Base-by-base conservation (phyloP, 2,797 vertebrate genomes). In the Nannoperca obscura region DNA sequence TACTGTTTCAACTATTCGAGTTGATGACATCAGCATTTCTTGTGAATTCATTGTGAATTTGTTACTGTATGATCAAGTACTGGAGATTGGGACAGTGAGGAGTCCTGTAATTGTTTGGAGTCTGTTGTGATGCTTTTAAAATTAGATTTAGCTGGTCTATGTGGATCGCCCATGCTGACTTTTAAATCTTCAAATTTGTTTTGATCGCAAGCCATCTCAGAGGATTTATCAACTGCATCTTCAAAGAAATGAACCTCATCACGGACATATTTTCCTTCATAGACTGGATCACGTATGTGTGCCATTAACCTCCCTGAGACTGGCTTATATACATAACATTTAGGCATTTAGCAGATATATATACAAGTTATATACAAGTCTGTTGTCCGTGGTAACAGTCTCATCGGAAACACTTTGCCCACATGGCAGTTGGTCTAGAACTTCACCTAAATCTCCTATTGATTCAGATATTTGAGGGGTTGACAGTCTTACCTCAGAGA, bases 211-310 rank as follows among this genome's bases (percentile, higher is more conserved):
- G 34, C 7, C 1, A 9, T 55, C 7, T 63, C 38, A 46, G 30
- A 40, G 2, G 3, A 63, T 53, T 67, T 44, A 40, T 54, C 17
- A 13, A 27, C 52, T 64, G 19, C 5, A 40, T 75, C 14, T 47
- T 78, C 38, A 70, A 40, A 66, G 13, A 47, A 67, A 58, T 47
- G 0, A 20, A 58, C 40, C 4, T 62, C 60, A 66, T 62, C 8
- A 22, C 4, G 19, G 36, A 27, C 34, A 61, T 40, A 20, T 67
- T 60, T 61, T 47, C 62, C 61, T 27, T 66, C 58, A 76, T 67
- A 82, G 9, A 76, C 13, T 62, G 71, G 76, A 67, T 88, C 80
- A 55, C 0, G 30, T n/a, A 77, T 13, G 36, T 86, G 80, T 68
- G 76, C 2, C 2, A 81, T 75, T 34, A 78, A 61, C 3, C 22